A percentile compares a stretch with the other conserved stretches of the same genome.
Conservation (phyloP, 2,888 invertebrate genomes). For the Baronia brevicornis region DNA sequence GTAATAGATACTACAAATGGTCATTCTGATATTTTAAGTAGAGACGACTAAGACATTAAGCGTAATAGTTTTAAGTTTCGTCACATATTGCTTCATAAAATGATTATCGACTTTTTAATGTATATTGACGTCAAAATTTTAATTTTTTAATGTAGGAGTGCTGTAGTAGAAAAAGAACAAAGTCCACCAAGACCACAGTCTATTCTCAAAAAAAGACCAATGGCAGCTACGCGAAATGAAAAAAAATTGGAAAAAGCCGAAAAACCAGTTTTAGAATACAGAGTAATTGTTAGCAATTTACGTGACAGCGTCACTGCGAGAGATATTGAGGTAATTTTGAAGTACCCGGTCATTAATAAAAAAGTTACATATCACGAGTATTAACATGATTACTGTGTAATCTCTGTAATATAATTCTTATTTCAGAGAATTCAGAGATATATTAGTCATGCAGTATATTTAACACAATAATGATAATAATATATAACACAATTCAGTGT, state of each 20-base stretch:
- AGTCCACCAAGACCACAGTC: conserved; percentile 65
- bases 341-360: neutral
- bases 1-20: too few relatives aligned
- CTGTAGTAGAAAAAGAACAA: conserved; percentile 40
- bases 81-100: neutral
- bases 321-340: conserved; percentile 84
- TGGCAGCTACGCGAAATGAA: conserved; percentile 55
- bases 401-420: too few relatives aligned
- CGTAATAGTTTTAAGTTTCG: too few relatives aligned
- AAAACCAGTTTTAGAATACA: conserved; percentile 78
- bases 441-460: too few relatives aligned
- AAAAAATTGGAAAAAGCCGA: conserved; percentile 43
- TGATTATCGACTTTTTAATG: too few relatives aligned
- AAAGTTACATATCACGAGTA: neutral
- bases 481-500: too few relatives aligned
- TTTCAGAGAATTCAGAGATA: too few relatives aligned
- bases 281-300: conserved; percentile 93
- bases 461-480: too few relatives aligned
- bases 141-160: conserved; percentile 31
- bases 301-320: conserved; percentile 90
- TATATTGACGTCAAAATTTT: too few relatives aligned
- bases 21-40: too few relatives aligned
- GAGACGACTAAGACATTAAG: too few relatives aligned
- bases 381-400: too few relatives aligned
- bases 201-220: conserved; percentile 68